phyloP scores from a whole-genome alignment of 2,113 vertebrate species.

The Pelecanoides urinatrix region DNA sequence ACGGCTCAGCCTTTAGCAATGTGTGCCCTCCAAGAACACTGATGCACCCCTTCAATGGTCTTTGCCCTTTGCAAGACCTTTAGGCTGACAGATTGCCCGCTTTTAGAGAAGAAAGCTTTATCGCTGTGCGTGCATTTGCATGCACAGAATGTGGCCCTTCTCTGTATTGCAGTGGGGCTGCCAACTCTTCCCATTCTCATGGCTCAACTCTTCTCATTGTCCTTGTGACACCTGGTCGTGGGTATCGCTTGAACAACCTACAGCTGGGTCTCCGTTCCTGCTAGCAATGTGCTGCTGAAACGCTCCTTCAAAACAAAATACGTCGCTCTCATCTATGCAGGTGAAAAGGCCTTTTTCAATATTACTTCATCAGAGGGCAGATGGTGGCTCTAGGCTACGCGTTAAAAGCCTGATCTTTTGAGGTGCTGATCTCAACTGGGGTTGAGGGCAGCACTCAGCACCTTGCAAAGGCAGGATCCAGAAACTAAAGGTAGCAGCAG shows the following conservation, averaged over 20 bases:
- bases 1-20: not conserved
- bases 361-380: not conserved
- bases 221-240: not conserved
- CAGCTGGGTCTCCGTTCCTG: not conserved
- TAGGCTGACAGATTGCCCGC: not conserved
- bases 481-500: not conserved
- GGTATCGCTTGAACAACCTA: not conserved
- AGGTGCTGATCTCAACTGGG: not conserved
- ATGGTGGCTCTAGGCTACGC: not conserved
- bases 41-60: not conserved
- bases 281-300: not conserved
- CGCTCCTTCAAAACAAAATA: not conserved
- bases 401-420: not conserved
- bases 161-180: not conserved
- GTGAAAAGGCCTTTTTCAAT: conserved; percentile 2
- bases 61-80: not conserved
- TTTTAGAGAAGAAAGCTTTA: not conserved
- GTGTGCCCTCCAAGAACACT: not conserved
- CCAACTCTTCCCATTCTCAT: not conserved
- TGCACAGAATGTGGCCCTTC: not conserved
- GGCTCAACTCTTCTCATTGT: not conserved
- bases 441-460: not conserved
- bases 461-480: not conserved
- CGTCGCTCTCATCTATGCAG: not conserved
- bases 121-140: not conserved